Evolutionary conservation across 37 sponge, comb jelly and placozoan species (phyloP), one percentile per base, ranked within the genome.

Genomic region (Cliona cf. orientalis): DNA sequence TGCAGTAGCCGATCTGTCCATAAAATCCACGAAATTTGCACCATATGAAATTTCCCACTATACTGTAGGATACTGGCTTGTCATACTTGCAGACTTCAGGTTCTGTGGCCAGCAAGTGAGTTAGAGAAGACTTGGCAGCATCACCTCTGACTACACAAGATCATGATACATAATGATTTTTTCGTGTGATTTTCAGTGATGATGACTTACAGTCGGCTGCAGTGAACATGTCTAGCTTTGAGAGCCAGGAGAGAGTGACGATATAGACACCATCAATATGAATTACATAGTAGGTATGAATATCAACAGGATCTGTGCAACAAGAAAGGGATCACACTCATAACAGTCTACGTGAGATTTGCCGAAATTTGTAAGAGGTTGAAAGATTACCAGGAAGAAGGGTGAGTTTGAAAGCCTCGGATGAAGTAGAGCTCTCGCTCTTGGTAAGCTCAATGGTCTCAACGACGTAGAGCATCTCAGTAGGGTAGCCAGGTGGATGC

Each of bases 231-330:
- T 71, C 78, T 71, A 88, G n/a, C 9, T n/a, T 33, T 4, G 12
- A 41, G 5, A 80, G 67, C 88, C 88, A 88, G 26, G 88, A 78
- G 37, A 88, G 5, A 28, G 65, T 64, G 36, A 88, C 71, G 35
- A 41, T 40, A 31, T 76, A 44, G 4, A 88, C 56, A 31, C 88
- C 80, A 1, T 58, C 38, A 39, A 45, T 25, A 36, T 66, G 74
- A 6, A 28, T 22, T 6, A 81, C 69, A 42, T 39, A 88, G 82
- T 88, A 88, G 35, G 53, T 32, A 19, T 88, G 49, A 0, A 46
- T 45, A n/a, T 56, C 38, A 4, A 69, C 63, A n/a, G 88, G 88
- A 32, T 88, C 88, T 73, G 56, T 3, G 25, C 2, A 32, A 12
- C 11, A 19, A 17, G 43, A 43, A 12, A 26, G 57, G 26, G 66